A percentile compares a stretch with the other conserved stretches of the same genome.
Evolutionary conservation across 2,113 vertebrate species (phyloP).

Genomic region (Glareola pratincola): DNA sequence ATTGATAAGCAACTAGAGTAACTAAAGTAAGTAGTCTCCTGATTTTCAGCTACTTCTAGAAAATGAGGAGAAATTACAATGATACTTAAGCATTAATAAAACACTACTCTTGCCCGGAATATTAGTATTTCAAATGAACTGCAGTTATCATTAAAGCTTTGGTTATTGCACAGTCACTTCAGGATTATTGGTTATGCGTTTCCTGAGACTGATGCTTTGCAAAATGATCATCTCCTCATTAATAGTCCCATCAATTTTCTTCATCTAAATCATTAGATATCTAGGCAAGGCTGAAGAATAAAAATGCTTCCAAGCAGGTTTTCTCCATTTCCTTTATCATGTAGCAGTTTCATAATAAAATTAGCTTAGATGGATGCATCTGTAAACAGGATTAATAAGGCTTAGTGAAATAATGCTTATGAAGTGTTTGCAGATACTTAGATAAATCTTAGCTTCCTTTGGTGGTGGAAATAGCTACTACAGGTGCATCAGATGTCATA

Average conservation of each 20-base stretch:
- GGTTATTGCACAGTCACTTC: background rate
- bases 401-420: background rate
- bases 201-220: background rate
- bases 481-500: background rate
- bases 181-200: background rate
- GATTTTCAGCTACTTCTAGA: background rate
- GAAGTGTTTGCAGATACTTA: background rate
- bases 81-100: background rate
- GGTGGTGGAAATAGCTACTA: background rate
- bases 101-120: background rate
- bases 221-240: background rate
- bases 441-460: background rate
- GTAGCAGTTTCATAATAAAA: background rate
- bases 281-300: background rate
- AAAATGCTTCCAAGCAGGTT: background rate
- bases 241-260: background rate
- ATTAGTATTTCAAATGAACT: background rate
- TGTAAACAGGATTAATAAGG: background rate
- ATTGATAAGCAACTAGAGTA: background rate
- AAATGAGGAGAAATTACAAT: background rate
- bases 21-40: background rate
- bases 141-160: background rate
- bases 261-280: background rate
- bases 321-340: background rate
- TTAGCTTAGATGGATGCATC: background rate